Conservation (phyloP, 2,797 vertebrate genomes). For the Bradypus variegatus region DNA sequence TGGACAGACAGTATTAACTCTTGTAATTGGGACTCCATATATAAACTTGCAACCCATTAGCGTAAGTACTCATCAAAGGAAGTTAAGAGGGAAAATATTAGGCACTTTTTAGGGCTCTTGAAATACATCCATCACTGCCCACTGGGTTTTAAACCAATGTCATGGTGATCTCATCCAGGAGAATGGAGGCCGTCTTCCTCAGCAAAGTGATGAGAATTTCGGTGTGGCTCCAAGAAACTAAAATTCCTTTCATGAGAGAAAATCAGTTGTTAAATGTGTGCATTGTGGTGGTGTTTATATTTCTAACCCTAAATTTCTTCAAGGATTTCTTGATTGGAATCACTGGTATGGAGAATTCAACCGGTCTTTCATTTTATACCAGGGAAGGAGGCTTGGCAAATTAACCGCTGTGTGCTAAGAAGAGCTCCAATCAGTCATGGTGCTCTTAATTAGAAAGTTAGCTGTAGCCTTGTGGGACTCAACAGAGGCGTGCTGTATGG, state of each 20-base stretch:
- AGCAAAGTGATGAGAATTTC: background rate
- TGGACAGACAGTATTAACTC: background rate
- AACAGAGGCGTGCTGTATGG: background rate
- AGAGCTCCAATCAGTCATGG: background rate
- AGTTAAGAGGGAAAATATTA: background rate
- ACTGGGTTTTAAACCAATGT: background rate
- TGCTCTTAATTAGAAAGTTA: background rate
- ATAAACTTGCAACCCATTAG: background rate
- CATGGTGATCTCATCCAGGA: background rate
- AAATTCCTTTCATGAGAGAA: background rate
- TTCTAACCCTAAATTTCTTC: background rate
- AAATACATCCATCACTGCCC: background rate
- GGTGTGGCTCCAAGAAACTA: background rate
- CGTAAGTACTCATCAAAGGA: background rate
- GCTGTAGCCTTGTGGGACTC: background rate
- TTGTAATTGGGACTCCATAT: conserved; percentile 26
- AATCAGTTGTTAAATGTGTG: background rate
- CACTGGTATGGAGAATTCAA: too few relatives aligned
- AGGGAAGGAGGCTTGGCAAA: background rate
- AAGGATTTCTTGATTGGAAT: background rate
- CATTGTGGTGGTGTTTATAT: background rate
- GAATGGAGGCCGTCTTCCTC: background rate
- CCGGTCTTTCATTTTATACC: background rate
- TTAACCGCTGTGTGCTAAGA: background rate
- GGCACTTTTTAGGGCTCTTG: background rate